A percentile compares a stretch with the other conserved stretches of the same genome.
Conservation (phyloP, 2,113 vertebrate species). For the Girardinichthys multiradiatus region DNA sequence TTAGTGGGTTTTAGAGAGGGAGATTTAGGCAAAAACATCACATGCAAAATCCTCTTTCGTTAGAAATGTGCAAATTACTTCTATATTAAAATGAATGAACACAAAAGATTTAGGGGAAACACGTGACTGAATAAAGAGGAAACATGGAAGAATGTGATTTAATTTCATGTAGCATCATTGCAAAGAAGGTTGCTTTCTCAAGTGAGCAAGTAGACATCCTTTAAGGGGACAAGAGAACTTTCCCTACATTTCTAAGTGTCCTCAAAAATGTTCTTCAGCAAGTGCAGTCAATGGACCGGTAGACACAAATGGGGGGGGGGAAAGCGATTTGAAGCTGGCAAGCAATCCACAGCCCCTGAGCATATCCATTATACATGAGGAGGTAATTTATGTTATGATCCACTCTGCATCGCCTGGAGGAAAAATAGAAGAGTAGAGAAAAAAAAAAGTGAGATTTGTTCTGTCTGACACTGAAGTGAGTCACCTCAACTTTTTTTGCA, state of each 20-base stretch:
- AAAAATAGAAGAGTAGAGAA: background rate
- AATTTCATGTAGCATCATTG: background rate
- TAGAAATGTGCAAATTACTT: too few relatives aligned
- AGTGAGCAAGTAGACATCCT: background rate
- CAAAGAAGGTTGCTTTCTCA: background rate
- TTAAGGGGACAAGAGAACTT: background rate
- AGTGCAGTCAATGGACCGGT: slow-evolving; percentile 33
- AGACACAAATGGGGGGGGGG: slow-evolving; percentile 6
- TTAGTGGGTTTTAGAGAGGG: too few relatives aligned
- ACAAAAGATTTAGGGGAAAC: background rate
- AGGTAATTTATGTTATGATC: slow-evolving; percentile 36
- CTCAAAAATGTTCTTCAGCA: slow-evolving; percentile 18
- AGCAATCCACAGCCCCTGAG: slow-evolving; percentile 17
- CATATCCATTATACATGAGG: slow-evolving; percentile 55
- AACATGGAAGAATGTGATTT: background rate
- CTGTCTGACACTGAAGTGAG: background rate
- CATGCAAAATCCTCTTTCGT: too few relatives aligned
- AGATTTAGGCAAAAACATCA: too few relatives aligned
- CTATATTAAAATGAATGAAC: background rate
- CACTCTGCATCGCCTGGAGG: slow-evolving; percentile 13
- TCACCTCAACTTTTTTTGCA: background rate
- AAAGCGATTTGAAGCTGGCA: slow-evolving; percentile 6
- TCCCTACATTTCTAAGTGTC: background rate
- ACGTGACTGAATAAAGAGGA: background rate
- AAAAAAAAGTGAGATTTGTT: background rate